A percentile compares a stretch with the other conserved stretches of the same genome.
phyloP scores from a whole-genome alignment of 2,113 vertebrate genomes.

The Petrocephalus microphthalmus region DNA sequence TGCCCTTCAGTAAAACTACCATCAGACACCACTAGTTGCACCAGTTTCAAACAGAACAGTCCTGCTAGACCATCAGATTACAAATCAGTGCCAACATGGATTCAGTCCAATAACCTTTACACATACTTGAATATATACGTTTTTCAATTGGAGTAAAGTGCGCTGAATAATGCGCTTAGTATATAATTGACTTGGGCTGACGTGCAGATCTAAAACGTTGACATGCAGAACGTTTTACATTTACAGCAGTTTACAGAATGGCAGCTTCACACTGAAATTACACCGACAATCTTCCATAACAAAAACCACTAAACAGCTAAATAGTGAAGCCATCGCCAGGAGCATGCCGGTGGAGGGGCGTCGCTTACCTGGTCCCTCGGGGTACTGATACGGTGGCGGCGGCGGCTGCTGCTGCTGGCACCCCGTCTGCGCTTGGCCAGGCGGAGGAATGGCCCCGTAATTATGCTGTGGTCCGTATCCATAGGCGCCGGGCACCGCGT shows the following conservation, averaged over 20 bases:
- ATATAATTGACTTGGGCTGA: background rate
- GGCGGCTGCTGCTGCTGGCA: constrained; percentile 50
- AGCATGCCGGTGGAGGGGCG: background rate
- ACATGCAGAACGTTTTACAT: background rate
- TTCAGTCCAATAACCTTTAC: background rate
- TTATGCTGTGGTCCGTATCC: constrained; percentile 67
- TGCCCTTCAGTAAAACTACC: background rate
- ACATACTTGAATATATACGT: background rate
- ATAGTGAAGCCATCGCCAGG: background rate
- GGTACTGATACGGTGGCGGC: constrained; percentile 66
- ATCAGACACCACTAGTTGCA: background rate
- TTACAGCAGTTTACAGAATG: background rate
- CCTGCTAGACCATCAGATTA: background rate
- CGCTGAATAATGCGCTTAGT: background rate
- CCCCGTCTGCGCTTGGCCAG: constrained; percentile 52
- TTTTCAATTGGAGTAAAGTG: background rate
- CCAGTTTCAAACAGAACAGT: background rate
- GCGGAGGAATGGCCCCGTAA: constrained; percentile 76
- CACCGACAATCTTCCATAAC: background rate
- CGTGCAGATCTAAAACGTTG: background rate
- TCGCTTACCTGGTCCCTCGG: constrained; percentile 66
- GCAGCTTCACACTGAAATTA: background rate
- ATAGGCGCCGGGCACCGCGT: constrained; percentile 67
- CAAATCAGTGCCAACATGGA: background rate
- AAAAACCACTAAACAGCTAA: background rate